These are phyloP conservation scores for Pemphigus obesinymphae DNA, from an alignment of 1,140 invertebrate species.

Conservation along the genomic window DNA sequence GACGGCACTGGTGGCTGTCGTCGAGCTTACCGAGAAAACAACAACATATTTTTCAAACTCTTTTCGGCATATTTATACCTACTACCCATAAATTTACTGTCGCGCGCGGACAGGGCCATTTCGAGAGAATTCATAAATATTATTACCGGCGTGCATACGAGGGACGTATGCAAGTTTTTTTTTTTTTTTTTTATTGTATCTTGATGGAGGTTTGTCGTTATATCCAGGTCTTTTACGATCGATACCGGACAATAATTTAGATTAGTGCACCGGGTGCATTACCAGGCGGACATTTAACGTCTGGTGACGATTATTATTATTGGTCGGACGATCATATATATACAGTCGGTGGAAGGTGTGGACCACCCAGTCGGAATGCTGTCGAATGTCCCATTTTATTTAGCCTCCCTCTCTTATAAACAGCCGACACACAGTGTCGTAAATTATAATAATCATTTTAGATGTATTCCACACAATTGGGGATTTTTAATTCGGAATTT, in stretches of 20 bases:
- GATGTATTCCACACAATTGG: not conserved
- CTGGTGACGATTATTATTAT: conserved; percentile 20
- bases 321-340: not conserved
- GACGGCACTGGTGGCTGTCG: no score
- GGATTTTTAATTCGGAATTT: conserved; percentile 8
- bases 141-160: not conserved
- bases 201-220: not conserved
- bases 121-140: not conserved
- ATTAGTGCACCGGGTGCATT: conserved; percentile 31
- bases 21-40: no score
- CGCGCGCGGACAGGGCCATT: conserved; percentile 5
- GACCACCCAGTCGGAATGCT: conserved; percentile 39
- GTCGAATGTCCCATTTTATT: conserved; percentile 31
- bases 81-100: conserved; percentile 5
- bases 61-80: no score
- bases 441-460: conserved; percentile 36
- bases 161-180: not conserved
- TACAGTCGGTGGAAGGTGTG: conserved; percentile 17
- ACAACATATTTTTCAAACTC: no score
- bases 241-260: conserved; percentile 29
- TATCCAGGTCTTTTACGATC: conserved; percentile 8
- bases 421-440: not conserved
- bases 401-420: not conserved
- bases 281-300: conserved; percentile 25
- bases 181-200: not conserved